phyloP scores from a whole-genome alignment of 2,113 vertebrate species.

The Coptodon bakossiorum region DNA sequence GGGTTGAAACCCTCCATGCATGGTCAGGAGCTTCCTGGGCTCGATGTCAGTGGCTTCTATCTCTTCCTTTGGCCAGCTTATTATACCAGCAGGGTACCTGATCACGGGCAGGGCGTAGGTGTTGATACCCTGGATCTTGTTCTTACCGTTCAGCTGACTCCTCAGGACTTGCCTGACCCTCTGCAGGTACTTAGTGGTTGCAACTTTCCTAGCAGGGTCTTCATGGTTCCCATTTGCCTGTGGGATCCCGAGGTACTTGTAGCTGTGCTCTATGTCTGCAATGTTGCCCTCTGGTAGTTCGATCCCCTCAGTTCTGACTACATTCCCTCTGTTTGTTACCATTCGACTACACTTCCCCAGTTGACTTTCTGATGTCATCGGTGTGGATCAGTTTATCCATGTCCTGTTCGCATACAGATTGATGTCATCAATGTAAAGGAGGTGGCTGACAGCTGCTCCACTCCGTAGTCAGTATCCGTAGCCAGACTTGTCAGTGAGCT shows the following conservation, averaged over 20 bases:
- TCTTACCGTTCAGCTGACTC: not conserved
- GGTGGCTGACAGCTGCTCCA: not conserved
- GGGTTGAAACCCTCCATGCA: not conserved
- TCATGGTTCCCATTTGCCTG: not conserved
- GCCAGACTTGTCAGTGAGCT: not conserved
- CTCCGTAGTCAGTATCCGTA: not conserved
- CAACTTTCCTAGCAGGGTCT: not conserved
- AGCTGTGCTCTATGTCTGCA: accelerated
- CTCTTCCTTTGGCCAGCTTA: not conserved
- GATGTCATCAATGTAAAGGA: not conserved
- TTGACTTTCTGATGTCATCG: not conserved
- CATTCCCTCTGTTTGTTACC: accelerated
- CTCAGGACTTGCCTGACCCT: not conserved
- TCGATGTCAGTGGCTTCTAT: not conserved
- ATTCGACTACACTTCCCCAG: not conserved
- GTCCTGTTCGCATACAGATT: not conserved
- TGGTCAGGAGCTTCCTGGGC: not conserved
- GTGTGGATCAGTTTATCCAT: not conserved
- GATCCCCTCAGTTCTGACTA: not conserved
- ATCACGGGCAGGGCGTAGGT: not conserved
- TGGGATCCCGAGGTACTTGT: accelerated
- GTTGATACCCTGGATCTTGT: not conserved
- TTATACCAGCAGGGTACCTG: not conserved
- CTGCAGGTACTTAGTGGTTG: accelerated
- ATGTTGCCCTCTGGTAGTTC: not conserved